Percentiles rank a stretch among this genome's conserved stretches.
Conservation (phyloP, 1,140 invertebrate genomes). For the Aphelinus atriplicis region DNA sequence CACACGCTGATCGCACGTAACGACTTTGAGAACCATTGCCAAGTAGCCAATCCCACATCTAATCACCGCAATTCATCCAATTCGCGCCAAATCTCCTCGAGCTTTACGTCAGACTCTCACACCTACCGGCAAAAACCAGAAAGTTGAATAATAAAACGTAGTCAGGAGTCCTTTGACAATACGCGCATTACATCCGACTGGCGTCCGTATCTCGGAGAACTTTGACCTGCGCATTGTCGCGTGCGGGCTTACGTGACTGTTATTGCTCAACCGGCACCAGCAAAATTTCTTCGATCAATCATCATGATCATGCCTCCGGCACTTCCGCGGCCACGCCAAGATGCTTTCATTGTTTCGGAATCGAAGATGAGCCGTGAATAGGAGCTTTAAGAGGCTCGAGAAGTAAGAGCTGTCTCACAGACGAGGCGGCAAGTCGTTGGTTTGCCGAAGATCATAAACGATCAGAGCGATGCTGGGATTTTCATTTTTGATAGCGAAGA, state of each 20-base stretch:
- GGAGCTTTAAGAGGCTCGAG: too few relatives aligned
- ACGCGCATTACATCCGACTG: background rate
- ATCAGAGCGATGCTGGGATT: too few relatives aligned
- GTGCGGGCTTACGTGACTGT: slow-evolving; percentile 1
- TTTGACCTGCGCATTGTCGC: slow-evolving; percentile 4
- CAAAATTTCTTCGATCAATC: slow-evolving; percentile 23
- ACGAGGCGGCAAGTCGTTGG: too few relatives aligned
- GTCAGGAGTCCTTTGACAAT: too few relatives aligned
- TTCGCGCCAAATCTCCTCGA: background rate
- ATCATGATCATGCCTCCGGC: slow-evolving; percentile 6
- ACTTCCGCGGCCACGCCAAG: slow-evolving; percentile 1
- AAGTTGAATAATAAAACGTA: background rate
- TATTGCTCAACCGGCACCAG: background rate
- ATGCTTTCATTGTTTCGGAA: background rate
- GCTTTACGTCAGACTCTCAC: slow-evolving; percentile 5
- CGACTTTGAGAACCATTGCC: too few relatives aligned
- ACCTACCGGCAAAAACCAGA: background rate
- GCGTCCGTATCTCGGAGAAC: slow-evolving; percentile 1
- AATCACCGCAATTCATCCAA: slow-evolving; percentile 1
- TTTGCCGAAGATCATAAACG: too few relatives aligned
- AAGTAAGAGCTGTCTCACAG: too few relatives aligned
- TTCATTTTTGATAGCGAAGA: too few relatives aligned
- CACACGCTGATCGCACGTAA: too few relatives aligned
- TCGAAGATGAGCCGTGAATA: too few relatives aligned
- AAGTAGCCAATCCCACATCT: background rate